These are phyloP conservation scores for Mizuhopecten yessoensis DNA, from an alignment of 1,140 invertebrate genomes.

Conservation along the genomic window DNA sequence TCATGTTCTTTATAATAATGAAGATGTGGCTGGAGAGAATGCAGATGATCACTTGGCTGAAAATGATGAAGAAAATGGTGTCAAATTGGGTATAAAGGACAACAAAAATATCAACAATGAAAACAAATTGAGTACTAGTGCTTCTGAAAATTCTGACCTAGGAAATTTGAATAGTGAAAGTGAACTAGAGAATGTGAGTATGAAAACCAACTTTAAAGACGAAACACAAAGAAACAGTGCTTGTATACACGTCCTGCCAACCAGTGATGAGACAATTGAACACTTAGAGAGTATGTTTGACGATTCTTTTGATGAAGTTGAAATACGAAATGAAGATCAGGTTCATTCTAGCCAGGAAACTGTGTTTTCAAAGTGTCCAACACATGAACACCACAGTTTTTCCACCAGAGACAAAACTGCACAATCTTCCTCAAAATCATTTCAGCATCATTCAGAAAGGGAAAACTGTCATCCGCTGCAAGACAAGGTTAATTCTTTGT, in stretches of 20 bases:
- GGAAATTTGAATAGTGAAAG: background rate
- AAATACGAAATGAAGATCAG: background rate
- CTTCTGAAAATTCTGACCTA: background rate
- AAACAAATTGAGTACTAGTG: background rate
- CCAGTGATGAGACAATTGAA: background rate
- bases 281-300: background rate
- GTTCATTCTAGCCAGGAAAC: background rate
- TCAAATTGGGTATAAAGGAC: background rate
- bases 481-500: too few species aligned
- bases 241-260: background rate
- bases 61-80: background rate
- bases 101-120: background rate
- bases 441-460: too few species aligned
- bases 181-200: background rate
- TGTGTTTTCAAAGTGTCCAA: too few species aligned
- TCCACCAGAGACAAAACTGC: background rate
- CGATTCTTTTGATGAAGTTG: conserved; percentile 41
- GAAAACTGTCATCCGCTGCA: too few species aligned
- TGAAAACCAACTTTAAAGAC: background rate
- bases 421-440: background rate
- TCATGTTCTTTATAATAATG: background rate
- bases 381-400: background rate
- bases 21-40: background rate
- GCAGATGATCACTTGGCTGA: background rate
- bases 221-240: background rate